Evolutionary conservation across 2,888 invertebrate species (phyloP).

Genomic region (Clistopyga incitator): DNA sequence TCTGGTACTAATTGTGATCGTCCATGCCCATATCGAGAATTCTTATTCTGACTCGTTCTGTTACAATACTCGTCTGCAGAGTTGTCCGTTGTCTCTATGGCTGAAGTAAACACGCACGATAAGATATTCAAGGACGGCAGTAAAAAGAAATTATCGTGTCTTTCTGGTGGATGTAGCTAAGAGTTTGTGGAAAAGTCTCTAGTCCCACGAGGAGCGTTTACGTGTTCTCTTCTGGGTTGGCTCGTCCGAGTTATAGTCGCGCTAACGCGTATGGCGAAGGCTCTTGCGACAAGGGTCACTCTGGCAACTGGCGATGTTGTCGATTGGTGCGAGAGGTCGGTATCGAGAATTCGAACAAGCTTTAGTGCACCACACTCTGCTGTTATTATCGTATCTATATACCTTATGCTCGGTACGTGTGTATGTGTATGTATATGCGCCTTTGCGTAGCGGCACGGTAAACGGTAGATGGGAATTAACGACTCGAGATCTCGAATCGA

Average conservation of each 20-base stretch:
- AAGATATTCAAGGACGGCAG: slow-evolving; percentile 35
- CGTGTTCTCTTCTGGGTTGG: slow-evolving; percentile 42
- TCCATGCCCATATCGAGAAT: neutral
- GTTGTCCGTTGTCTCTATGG: slow-evolving; percentile 26
- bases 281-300: slow-evolving; percentile 52
- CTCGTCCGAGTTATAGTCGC: slow-evolving; percentile 53
- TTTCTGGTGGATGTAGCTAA: slow-evolving; percentile 34
- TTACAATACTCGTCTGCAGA: neutral
- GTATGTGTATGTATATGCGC: slow-evolving; percentile 20
- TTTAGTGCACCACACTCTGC: slow-evolving; percentile 30
- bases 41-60: slow-evolving; percentile 14
- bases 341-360: slow-evolving; percentile 60
- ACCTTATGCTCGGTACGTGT: slow-evolving; percentile 19
- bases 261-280: slow-evolving; percentile 35
- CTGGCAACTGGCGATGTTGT: slow-evolving; percentile 9
- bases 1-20: slow-evolving; percentile 35
- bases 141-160: slow-evolving; percentile 57
- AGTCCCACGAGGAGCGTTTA: slow-evolving; percentile 8
- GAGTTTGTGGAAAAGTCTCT: slow-evolving; percentile 44
- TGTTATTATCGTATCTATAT: slow-evolving; percentile 32
- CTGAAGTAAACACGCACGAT: slow-evolving; percentile 25
- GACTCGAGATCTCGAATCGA: slow-evolving; percentile 55
- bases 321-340: slow-evolving; percentile 27
- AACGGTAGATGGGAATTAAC: slow-evolving; percentile 63
- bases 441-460: slow-evolving; percentile 33